Evolutionary conservation across 92 coral and sea anemone species (phyloP), one percentile per base, ranked within the genome.

Genomic region (Epizoanthus ramosus): DNA sequence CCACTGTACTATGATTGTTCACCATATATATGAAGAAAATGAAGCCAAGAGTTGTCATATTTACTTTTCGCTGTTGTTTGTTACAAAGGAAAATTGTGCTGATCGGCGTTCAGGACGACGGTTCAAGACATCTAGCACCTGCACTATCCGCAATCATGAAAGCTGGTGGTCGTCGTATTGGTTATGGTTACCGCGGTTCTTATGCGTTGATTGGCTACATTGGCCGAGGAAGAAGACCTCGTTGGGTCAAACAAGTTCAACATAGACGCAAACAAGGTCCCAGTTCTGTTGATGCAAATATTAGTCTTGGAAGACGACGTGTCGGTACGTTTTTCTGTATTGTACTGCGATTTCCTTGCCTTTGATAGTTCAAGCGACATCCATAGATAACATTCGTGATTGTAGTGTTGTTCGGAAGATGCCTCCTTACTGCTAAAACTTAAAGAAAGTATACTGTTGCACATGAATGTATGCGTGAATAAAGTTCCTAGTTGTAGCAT

Each of bases 51-150:
- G n/a, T n/a, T n/a, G 22, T 59, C 64, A 53, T 37, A 37, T 37
- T 37, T 37, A 3, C 6, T 19, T 7, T 4, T 15, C 35, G 9
- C 18, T 57, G 22, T 21, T 45, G 41, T 4, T 81, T 68, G 64
- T 14, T 59, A 21, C 63, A 8, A 9, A 85, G 88, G 24, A 76
- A 77, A 85, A 65, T 75, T 58, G 88, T 85, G 17, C 71, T 85
- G n/a, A 57, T 85, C 16, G 79, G 79, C 41, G 74, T 77, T 58
- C 88, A 85, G 57, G 88, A 68, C 22, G 88, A 85, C 0, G 88
- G 84, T 28, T 76, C 80, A 52, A 84, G 88, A 16, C 75, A 81
- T 19, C 63, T 85, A 59, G 74, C 71, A 10, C 35, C 69, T 3
- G 76, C 77, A 3, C 18, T 75, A 60, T 52, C 66, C 1, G 80